These are phyloP conservation scores for Halocaridina rubra DNA, from an alignment of 2,888 invertebrate species.

Conservation along the genomic window DNA sequence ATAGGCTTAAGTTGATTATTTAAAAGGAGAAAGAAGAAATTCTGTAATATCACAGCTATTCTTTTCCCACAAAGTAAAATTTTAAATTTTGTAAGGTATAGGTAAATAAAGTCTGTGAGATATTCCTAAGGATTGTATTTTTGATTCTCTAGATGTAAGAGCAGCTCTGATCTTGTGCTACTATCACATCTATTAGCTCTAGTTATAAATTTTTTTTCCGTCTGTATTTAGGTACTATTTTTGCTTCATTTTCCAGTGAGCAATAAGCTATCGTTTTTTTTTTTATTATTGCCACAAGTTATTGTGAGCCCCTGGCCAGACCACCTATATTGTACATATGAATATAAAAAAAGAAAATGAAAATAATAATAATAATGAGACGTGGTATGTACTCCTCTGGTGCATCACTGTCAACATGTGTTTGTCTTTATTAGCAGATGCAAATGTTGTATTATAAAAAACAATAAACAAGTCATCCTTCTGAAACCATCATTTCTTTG, in stretches of 20 bases:
- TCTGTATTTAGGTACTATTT: constrained; percentile 58
- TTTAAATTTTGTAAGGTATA: constrained; percentile 56
- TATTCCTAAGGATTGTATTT: constrained; percentile 54
- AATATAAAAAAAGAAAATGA: constrained; percentile 55
- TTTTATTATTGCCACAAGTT: constrained; percentile 48
- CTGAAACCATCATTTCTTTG: constrained; percentile 50
- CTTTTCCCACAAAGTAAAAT: constrained; percentile 50
- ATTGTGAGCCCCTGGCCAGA: constrained; percentile 59
- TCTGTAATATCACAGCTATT: constrained; percentile 58
- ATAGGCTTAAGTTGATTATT: constrained; percentile 56
- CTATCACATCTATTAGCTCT: constrained; percentile 52
- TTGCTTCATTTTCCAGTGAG: constrained; percentile 57
- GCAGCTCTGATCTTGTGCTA: constrained; percentile 37
- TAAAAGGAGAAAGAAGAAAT: too few relatives aligned
- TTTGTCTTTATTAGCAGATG: constrained; percentile 61
- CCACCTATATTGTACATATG: constrained; percentile 54
- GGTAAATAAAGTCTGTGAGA: constrained; percentile 55
- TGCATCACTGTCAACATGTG: constrained; percentile 60
- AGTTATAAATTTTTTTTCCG: too few relatives aligned
- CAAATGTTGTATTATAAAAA: constrained; percentile 61
- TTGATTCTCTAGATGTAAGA: constrained; percentile 58
- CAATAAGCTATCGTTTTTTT: constrained; percentile 56
- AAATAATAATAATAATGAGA: too few relatives aligned
- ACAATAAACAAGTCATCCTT: constrained; percentile 60
- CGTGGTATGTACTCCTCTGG: constrained; percentile 59